phyloP scores from a whole-genome alignment of 2,888 invertebrate genomes.

The Hydraecia micacea region DNA sequence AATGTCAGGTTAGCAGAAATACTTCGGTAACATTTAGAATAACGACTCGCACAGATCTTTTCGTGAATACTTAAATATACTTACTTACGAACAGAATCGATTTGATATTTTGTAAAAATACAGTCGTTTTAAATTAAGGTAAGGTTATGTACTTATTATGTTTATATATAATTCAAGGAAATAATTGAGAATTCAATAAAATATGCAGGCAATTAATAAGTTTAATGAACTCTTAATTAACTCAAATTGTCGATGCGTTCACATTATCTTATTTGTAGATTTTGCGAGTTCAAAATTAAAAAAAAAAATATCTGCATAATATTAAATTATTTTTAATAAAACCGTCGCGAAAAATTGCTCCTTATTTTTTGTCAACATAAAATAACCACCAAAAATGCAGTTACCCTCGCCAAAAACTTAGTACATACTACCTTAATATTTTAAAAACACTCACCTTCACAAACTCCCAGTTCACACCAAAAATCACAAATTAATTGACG shows the following conservation, averaged over 20 bases:
- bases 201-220: background rate
- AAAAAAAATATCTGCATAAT: background rate
- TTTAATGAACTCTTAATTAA: constrained; percentile 7
- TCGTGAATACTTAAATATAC: background rate
- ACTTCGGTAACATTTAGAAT: constrained; percentile 7
- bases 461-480: constrained; percentile 28
- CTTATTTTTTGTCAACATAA: background rate
- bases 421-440: background rate
- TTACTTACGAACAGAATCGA: background rate
- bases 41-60: background rate
- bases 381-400: background rate
- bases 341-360: background rate
- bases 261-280: background rate
- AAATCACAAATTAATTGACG: constrained; percentile 26
- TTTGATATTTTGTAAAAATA: background rate
- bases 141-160: background rate
- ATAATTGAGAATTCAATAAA: background rate
- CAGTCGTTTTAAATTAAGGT: background rate
- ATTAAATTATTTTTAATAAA: background rate
- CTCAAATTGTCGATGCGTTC: background rate
- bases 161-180: background rate
- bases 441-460: constrained; percentile 44
- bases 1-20: constrained; percentile 1
- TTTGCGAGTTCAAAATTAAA: background rate
- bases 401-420: background rate